Percentiles rank a stretch among this genome's conserved stretches.
These are phyloP conservation scores for Ormia ochracea DNA, from an alignment of 2,888 invertebrate genomes.

Conservation along the genomic window DNA sequence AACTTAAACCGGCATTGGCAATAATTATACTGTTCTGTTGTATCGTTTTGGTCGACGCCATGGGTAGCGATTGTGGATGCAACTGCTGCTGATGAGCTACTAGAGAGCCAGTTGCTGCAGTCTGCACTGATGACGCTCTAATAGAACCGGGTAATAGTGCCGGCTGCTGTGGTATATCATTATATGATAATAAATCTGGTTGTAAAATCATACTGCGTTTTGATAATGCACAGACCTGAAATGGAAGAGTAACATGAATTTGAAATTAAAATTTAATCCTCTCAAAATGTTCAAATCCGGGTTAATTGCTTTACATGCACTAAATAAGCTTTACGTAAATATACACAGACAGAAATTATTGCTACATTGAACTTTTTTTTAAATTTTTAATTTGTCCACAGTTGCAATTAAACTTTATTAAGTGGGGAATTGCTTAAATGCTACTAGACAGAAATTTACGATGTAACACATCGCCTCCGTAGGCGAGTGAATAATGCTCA, in stretches of 20 bases:
- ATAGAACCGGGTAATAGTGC: conserved; percentile 61
- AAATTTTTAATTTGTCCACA: no score
- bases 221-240: conserved; percentile 85
- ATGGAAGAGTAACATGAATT: conserved; percentile 32
- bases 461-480: no score
- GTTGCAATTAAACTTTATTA: no score
- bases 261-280: neutral
- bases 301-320: no score
- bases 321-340: no score
- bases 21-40: conserved; percentile 74
- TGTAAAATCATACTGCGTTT: conserved; percentile 81
- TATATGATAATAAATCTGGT: conserved; percentile 77
- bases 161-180: conserved; percentile 68
- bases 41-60: conserved; percentile 69
- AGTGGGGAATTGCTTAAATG: no score
- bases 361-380: no score
- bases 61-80: conserved; percentile 55
- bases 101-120: conserved; percentile 62
- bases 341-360: no score
- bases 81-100: conserved; percentile 61
- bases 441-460: no score
- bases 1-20: conserved; percentile 82
- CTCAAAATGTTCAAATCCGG: neutral
- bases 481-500: no score
- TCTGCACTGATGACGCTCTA: conserved; percentile 63